Evolutionary conservation across 1,140 invertebrate species (phyloP).

Genomic region (Geopemphigus sp.): DNA sequence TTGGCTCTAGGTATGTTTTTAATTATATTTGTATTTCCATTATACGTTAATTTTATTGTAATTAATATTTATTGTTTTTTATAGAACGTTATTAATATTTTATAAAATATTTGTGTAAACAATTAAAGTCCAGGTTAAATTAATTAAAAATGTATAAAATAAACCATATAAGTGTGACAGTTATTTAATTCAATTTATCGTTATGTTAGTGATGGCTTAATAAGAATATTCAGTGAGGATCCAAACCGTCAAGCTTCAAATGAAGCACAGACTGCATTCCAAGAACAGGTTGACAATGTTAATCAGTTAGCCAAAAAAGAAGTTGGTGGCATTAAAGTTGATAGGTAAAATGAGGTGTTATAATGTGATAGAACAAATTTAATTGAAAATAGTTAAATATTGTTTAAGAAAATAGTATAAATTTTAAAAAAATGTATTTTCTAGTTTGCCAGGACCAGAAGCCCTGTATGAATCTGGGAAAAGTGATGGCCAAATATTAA

Average conservation of each 20-base stretch:
- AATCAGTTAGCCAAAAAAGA: constrained; percentile 63
- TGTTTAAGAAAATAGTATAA: too few species aligned
- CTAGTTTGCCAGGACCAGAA: constrained; percentile 74
- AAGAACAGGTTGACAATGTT: constrained; percentile 67
- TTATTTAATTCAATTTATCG: constrained; percentile 28
- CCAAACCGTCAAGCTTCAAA: constrained; percentile 66
- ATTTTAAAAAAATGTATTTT: constrained; percentile 39
- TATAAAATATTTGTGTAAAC: too few species aligned
- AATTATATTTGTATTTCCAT: neutral
- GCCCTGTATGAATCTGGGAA: constrained; percentile 74
- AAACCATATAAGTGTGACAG: neutral
- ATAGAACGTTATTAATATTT: too few species aligned
- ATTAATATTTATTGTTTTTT: too few species aligned
- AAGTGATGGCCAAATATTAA: constrained; percentile 80
- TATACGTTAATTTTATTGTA: too few species aligned
- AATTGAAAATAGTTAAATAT: too few species aligned
- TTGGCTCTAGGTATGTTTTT: constrained; percentile 67
- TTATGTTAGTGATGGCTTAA: constrained; percentile 73
- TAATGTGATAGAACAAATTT: too few species aligned
- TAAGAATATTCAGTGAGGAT: constrained; percentile 80
- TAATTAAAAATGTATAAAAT: too few species aligned
- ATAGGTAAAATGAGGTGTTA: constrained; percentile 62
- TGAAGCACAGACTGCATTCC: constrained; percentile 63
- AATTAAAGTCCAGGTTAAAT: too few species aligned
- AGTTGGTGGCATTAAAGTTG: constrained; percentile 79